Evolutionary conservation across 2,113 vertebrate species (phyloP).

Genomic region (Podarcis muralis): DNA sequence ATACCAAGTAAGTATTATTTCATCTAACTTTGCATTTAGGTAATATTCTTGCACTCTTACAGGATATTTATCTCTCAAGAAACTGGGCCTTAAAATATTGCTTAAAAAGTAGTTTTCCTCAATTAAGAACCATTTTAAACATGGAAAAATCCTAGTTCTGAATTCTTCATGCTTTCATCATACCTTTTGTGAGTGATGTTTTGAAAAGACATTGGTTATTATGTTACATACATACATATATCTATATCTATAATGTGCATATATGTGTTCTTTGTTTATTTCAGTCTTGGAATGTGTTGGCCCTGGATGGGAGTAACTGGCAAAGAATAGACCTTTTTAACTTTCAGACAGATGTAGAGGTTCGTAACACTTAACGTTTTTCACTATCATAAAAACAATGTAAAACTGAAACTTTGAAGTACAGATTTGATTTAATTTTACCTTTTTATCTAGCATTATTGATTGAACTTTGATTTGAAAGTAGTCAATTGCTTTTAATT

Average conservation of each 20-base stretch:
- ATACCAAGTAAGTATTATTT: neutral
- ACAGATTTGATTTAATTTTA: neutral
- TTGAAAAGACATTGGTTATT: neutral
- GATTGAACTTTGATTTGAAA: neutral
- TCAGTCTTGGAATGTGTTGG: conserved; percentile 94
- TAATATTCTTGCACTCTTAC: neutral
- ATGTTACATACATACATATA: no score
- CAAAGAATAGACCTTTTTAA: conserved; percentile 97
- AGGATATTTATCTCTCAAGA: neutral
- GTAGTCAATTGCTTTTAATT: neutral
- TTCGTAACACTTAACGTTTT: conserved; percentile 61
- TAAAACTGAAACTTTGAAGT: neutral
- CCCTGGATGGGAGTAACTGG: conserved; percentile 97
- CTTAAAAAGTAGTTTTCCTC: neutral
- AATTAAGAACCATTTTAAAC: neutral
- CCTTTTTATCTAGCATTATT: neutral
- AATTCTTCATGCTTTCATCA: neutral
- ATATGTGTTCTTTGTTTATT: conserved; percentile 37
- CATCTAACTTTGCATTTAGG: neutral
- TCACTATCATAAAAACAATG: neutral
- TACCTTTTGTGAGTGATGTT: neutral
- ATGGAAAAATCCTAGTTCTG: neutral
- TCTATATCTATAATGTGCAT: no score
- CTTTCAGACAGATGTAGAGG: conserved; percentile 97
- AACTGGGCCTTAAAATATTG: neutral